Evolutionary conservation across 2,797 vertebrate genomes (phyloP), one percentile per base, ranked within the genome.

Genomic region (Agapornis canus): DNA sequence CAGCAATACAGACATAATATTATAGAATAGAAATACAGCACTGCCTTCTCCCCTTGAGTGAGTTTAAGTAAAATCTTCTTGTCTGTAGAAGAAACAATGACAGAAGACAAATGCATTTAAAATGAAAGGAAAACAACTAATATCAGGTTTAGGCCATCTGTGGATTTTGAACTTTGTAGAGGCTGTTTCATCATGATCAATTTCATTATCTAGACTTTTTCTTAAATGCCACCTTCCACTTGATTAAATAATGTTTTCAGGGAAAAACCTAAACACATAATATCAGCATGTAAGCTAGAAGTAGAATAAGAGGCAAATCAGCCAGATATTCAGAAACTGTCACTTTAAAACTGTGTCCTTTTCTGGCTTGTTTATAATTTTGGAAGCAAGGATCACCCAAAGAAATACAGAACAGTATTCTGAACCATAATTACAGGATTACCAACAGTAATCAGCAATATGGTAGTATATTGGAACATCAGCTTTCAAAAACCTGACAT

Each of bases 91-190:
- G 51, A 86, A 95, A 40, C 11, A 54, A 18, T 89, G 69, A 85
- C 76, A 95, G 82, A 89, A 91, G 65, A 86, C 35, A 93, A 92
- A 88, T 72, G 26, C 6, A 60, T 82, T 92, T 90, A 37, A 92
- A 88, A 95, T 86, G 10, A 86, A 92, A 85, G 25, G 39, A 91
- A 94, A 90, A 60, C 57, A 77, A 48, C 29, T 32, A 75, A 87
- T 91, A 92, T 63, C 79, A 59, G 8, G 31, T 88, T 94, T 83
- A 91, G 69, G 37, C 49, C 57, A 83, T 94, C 69, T 83, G 49
- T 59, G 65, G 72, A 87, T 89, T 95, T 91, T 92, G 91, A 94
- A 92, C 79, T 69, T 87, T 93, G 84, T 95, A 78, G 61, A 87
- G 78, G 61, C 32, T 93, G 13, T 92, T 95, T 93, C 76, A 79